phyloP scores from a whole-genome alignment of 1,140 invertebrate genomes.

The Drosophila prosaltans region DNA sequence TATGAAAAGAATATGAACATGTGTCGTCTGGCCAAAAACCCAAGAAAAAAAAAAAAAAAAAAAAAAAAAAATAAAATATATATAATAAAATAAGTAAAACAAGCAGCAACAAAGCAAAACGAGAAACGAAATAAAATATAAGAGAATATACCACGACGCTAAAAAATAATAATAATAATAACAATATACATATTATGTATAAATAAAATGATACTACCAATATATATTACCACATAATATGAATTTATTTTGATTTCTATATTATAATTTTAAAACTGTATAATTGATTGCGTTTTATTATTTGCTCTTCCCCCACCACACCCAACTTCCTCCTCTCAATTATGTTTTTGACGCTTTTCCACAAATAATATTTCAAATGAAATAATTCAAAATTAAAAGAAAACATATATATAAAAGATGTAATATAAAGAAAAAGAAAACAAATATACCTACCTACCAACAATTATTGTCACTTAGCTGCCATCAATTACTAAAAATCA shows the following conservation, averaged over 20 bases:
- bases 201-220: constrained; percentile 1
- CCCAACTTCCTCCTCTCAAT: neutral
- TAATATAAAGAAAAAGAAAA: constrained; percentile 1
- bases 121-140: neutral
- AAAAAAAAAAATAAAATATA: constrained; percentile 27
- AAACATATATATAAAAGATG: neutral
- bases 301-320: neutral
- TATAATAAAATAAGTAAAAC: neutral
- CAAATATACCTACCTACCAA: neutral
- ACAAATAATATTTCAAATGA: neutral
- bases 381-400: neutral
- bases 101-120: neutral
- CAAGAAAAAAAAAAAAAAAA: constrained; percentile 26
- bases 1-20: constrained; percentile 3
- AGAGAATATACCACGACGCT: neutral
- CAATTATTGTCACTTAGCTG: constrained; percentile 27
- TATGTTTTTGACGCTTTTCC: neutral
- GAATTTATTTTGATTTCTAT: constrained; percentile 22
- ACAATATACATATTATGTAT: constrained; percentile 13
- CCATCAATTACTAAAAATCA: constrained; percentile 10
- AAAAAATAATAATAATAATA: constrained; percentile 1
- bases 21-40: constrained; percentile 3
- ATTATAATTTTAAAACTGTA: constrained; percentile 15
- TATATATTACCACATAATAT: constrained; percentile 8
- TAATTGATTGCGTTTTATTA: constrained; percentile 6